phyloP scores from a whole-genome alignment of 2,797 vertebrate species.

The Presbytis comata region DNA sequence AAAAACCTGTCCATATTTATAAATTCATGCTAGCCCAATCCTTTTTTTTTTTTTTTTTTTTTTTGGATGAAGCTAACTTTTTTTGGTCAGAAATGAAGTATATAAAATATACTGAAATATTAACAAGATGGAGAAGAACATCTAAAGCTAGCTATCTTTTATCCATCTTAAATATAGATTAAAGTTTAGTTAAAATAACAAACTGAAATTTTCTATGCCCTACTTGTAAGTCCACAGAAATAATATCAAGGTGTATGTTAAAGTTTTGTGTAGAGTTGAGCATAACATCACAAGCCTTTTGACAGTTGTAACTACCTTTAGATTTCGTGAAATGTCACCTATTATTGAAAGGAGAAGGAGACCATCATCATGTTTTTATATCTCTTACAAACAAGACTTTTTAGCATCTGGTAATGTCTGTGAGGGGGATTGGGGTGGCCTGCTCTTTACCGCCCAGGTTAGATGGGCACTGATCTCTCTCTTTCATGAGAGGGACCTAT shows the following conservation, averaged over 20 bases:
- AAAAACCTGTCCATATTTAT: background rate
- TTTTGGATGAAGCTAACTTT: background rate
- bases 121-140: background rate
- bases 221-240: background rate
- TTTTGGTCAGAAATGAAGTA: background rate
- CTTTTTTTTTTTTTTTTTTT: background rate
- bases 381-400: background rate
- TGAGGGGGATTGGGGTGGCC: background rate
- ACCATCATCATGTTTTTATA: background rate
- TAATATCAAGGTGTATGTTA: background rate
- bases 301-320: background rate
- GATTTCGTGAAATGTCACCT: background rate
- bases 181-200: slow-evolving; percentile 19
- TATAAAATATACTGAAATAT: background rate
- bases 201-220: background rate
- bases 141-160: background rate
- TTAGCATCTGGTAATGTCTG: background rate
- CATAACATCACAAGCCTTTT: background rate
- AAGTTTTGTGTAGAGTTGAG: background rate
- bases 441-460: accelerated
- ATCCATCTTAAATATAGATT: background rate
- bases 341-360: background rate
- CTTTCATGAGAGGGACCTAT: background rate
- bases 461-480: background rate
- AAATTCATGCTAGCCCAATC: background rate